phyloP scores from a whole-genome alignment of 1,140 invertebrate species.

The Lamellibrachia luymesi region DNA sequence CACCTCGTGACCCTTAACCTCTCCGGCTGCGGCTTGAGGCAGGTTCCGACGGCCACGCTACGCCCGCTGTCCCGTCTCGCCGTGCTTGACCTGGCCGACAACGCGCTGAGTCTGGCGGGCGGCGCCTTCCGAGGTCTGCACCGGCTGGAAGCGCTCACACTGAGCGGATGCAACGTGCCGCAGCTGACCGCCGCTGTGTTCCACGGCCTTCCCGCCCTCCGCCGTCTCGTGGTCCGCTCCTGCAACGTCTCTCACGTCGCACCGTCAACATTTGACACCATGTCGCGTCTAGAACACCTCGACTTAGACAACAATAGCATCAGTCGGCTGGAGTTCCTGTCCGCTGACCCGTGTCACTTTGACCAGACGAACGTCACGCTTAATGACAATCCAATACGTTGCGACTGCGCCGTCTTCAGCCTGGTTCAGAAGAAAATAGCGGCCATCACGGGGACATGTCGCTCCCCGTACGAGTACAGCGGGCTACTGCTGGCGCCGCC shows the following conservation, averaged over 20 bases:
- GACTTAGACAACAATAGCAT: not conserved
- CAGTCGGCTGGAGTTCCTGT: not conserved
- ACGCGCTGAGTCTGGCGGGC: not conserved
- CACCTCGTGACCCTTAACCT: not conserved
- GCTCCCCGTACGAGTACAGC: not conserved
- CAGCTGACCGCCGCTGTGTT: not conserved
- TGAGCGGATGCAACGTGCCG: not conserved
- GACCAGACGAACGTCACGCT: not conserved
- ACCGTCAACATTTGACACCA: not conserved
- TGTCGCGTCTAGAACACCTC: not conserved
- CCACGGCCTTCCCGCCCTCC: not conserved
- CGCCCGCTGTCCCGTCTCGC: not conserved
- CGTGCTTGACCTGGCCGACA: not conserved
- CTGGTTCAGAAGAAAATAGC: not conserved
- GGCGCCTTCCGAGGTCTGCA: not conserved
- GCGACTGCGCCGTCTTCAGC: not conserved
- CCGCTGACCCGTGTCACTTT: not conserved
- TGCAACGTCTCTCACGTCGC: not conserved
- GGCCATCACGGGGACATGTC: not conserved
- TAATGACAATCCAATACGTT: not conserved
- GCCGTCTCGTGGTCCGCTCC: not conserved
- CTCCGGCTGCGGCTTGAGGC: not conserved
- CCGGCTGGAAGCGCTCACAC: not conserved
- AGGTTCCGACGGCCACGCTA: not conserved
- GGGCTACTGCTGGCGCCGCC: not conserved